Conservation (phyloP, 2,888 invertebrate genomes). For the Melanchra persicariae region DNA sequence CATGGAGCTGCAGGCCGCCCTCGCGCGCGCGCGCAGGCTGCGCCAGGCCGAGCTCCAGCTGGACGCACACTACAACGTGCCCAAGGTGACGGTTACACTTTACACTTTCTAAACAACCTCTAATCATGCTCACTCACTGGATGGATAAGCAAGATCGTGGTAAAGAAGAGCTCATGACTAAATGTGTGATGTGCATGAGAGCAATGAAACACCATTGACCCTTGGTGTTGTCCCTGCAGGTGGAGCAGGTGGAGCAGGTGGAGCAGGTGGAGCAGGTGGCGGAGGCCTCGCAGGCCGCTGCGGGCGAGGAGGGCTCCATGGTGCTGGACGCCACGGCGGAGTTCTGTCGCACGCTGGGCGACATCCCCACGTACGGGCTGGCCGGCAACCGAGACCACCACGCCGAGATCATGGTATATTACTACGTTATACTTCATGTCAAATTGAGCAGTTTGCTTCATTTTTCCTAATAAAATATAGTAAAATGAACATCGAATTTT, state of each 20-base stretch:
- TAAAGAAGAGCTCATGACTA: too few relatives aligned
- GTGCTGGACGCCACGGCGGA: slow-evolving; percentile 98
- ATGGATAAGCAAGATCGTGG: too few relatives aligned
- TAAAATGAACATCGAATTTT: too few relatives aligned
- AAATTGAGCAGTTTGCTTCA: too few relatives aligned
- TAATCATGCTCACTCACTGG: background rate
- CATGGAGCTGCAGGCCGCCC: slow-evolving; percentile 93
- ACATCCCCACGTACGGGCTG: slow-evolving; percentile 98
- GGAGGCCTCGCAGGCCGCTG: too few relatives aligned
- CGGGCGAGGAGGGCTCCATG: slow-evolving; percentile 92
- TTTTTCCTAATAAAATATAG: too few relatives aligned
- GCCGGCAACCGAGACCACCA: slow-evolving; percentile 97
- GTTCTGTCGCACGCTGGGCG: slow-evolving; percentile 98
- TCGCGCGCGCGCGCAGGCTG: slow-evolving; percentile 93
- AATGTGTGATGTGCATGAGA: too few relatives aligned
- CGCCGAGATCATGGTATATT: slow-evolving; percentile 90
- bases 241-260: slow-evolving; percentile 87
- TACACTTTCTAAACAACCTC: background rate
- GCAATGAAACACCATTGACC: too few relatives aligned
- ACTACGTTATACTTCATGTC: too few relatives aligned
- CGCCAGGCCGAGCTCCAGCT: slow-evolving; percentile 89
- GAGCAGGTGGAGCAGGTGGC: slow-evolving; percentile 90
- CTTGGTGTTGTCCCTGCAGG: too few relatives aligned
- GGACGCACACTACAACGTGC: too few relatives aligned
- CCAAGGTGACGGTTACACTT: slow-evolving; percentile 76